These are phyloP conservation scores for Trichopria drosophilae DNA, from an alignment of 2,888 invertebrate species.

Conservation along the genomic window DNA sequence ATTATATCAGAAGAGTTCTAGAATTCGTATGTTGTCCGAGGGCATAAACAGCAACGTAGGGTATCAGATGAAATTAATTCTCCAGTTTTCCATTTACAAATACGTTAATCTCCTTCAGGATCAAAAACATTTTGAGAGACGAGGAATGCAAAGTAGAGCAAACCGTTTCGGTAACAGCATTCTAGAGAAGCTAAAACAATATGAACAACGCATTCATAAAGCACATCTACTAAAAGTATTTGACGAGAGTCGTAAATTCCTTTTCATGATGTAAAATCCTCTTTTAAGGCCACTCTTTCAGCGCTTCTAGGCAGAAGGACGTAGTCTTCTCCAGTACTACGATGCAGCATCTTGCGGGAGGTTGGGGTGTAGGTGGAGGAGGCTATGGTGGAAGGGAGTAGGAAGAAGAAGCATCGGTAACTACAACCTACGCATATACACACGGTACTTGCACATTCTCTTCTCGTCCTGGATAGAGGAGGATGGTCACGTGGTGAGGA, in stretches of 20 bases:
- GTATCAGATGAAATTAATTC: no score
- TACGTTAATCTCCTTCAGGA: no score
- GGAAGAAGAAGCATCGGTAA: background rate
- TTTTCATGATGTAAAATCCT: slow-evolving; percentile 21
- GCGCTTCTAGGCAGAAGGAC: slow-evolving; percentile 8
- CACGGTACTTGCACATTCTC: slow-evolving; percentile 20
- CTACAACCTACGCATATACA: slow-evolving; percentile 1
- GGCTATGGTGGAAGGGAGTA: slow-evolving; percentile 1
- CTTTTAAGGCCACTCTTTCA: background rate
- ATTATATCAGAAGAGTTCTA: no score
- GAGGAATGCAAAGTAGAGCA: no score
- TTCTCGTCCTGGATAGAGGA: slow-evolving; percentile 20
- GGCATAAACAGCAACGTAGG: no score
- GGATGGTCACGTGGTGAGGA: slow-evolving; percentile 18
- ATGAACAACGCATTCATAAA: slow-evolving; percentile 24
- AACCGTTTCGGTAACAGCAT: no score
- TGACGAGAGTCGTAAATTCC: slow-evolving; percentile 31
- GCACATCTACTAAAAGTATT: slow-evolving; percentile 26
- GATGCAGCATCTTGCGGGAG: slow-evolving; percentile 17
- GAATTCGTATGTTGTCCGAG: no score
- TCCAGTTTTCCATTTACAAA: no score
- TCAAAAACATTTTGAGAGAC: no score
- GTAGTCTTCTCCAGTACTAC: background rate
- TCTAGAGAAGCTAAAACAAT: no score
- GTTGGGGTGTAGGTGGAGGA: background rate